phyloP scores from a whole-genome alignment of 2,888 invertebrate genomes.

The Aspidiotus destructor region DNA sequence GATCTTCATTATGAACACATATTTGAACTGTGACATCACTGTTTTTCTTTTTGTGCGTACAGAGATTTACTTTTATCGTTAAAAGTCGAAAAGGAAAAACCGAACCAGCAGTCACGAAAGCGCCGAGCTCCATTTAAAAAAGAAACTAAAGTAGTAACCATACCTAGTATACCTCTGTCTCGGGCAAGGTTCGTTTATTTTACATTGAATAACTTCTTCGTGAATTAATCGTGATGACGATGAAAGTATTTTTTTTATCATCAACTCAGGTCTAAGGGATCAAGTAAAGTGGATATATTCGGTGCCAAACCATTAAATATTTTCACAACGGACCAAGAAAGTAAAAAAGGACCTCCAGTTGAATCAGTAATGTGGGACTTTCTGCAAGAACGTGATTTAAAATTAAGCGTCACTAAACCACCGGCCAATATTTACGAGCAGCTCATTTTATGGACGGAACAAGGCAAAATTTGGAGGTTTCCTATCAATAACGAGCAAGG shows the following conservation, averaged over 20 bases:
- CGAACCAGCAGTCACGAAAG: no score
- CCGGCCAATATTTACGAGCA: conserved; percentile 86
- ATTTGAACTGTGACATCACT: neutral
- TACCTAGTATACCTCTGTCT: no score
- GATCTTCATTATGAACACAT: neutral
- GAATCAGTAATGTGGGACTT: conserved; percentile 58
- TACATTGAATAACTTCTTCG: no score
- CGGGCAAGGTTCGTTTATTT: no score
- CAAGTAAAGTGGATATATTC: conserved; percentile 53
- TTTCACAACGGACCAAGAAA: conserved; percentile 43
- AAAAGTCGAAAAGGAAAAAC: conserved; percentile 54
- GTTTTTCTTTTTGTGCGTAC: conserved; percentile 20
- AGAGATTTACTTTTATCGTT: conserved; percentile 66
- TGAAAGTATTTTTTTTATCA: no score
- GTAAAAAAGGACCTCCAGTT: conserved; percentile 37
- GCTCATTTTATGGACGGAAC: conserved; percentile 85
- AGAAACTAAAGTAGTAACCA: no score
- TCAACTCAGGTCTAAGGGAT: no score
- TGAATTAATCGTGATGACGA: no score
- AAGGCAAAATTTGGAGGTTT: conserved; percentile 92
- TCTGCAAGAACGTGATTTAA: conserved; percentile 56
- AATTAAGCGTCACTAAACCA: conserved; percentile 56
- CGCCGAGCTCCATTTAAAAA: no score
- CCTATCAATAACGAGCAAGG: conserved; percentile 97
- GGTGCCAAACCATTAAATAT: conserved; percentile 54